These are phyloP conservation scores for Cladopsammia gracilis DNA, from an alignment of 64 coral and sea anemone species.

Conservation along the genomic window DNA sequence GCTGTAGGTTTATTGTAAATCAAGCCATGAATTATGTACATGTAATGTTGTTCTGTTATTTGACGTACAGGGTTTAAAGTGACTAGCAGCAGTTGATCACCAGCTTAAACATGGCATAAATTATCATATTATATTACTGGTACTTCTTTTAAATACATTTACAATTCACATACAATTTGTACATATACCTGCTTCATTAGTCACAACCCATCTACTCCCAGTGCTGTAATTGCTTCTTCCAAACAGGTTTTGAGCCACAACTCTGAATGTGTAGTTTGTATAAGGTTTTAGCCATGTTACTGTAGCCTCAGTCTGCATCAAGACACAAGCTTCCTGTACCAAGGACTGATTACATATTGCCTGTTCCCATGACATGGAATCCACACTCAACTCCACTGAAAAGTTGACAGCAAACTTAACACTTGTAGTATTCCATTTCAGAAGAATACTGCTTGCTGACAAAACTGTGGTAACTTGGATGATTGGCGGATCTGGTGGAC, in stretches of 20 bases:
- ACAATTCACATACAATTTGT: background rate
- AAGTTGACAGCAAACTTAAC: background rate
- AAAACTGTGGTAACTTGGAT: background rate
- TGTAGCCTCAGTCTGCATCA: background rate
- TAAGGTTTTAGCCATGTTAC: background rate
- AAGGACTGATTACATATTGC: background rate
- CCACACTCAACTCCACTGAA: background rate
- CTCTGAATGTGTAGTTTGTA: constrained; percentile 45
- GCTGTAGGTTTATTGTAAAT: too few relatives aligned
- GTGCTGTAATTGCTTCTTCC: constrained; percentile 24
- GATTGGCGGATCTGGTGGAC: background rate
- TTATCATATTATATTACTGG: too few relatives aligned
- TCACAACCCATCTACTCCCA: constrained; percentile 1
- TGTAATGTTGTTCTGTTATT: too few relatives aligned
- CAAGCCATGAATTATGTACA: too few relatives aligned
- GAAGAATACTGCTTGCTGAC: background rate
- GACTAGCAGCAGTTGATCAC: too few relatives aligned
- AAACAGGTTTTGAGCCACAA: background rate
- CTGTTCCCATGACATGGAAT: background rate
- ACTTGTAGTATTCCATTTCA: constrained; percentile 18
- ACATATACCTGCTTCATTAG: constrained; percentile 5
- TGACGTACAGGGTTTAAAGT: too few relatives aligned
- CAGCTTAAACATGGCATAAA: too few relatives aligned
- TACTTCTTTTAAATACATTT: too few relatives aligned
- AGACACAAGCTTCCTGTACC: background rate